These are phyloP conservation scores for Pentamera pediparva DNA, from an alignment of 53 echinoderm and acorn worm species.

Conservation along the genomic window DNA sequence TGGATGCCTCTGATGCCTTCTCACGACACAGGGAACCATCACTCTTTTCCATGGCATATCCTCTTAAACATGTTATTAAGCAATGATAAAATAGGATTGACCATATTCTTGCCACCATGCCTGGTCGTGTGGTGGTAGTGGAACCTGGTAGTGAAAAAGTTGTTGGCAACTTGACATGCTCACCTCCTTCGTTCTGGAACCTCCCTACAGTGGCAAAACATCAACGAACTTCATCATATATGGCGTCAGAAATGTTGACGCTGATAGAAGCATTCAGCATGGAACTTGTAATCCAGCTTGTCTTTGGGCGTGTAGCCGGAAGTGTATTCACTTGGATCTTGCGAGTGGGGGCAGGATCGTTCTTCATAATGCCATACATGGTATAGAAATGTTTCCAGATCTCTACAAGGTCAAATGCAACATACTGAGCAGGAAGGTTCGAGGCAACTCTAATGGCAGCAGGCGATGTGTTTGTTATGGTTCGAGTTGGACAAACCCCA, in stretches of 20 bases:
- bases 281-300: neutral
- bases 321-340: neutral
- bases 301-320: neutral
- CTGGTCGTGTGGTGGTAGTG: neutral
- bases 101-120: neutral
- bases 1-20: neutral
- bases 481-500: neutral
- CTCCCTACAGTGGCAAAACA: neutral
- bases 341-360: neutral
- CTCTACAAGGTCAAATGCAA: neutral
- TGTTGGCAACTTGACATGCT: neutral
- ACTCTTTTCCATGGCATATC: neutral
- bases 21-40: neutral
- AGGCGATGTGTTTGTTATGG: neutral
- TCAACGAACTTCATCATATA: constrained; percentile 13
- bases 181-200: neutral
- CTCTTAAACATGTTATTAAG: neutral
- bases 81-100: neutral
- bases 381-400: constrained; percentile 46
- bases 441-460: neutral
- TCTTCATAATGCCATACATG: constrained; percentile 30
- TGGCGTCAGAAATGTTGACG: neutral
- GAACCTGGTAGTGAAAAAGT: neutral
- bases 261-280: constrained; percentile 8
- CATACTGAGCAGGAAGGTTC: neutral